Conservation (phyloP, 2,797 vertebrate species). For the Platyrinchus mystaceus region DNA sequence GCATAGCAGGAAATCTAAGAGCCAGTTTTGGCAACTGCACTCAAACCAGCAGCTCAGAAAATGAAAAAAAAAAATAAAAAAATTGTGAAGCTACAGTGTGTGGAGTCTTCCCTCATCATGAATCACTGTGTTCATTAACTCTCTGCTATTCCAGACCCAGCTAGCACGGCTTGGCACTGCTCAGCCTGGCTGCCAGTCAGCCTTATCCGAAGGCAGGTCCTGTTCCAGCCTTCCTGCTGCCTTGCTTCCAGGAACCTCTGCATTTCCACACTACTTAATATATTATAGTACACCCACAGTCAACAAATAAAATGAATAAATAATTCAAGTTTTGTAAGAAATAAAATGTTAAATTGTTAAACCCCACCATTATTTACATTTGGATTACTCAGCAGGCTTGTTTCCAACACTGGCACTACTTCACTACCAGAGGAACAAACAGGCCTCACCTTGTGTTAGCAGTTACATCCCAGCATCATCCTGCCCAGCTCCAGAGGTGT, state of each 20-base stretch:
- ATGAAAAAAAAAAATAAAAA: background rate
- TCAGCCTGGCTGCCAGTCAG: background rate
- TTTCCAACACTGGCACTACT: background rate
- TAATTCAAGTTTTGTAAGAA: slow-evolving; percentile 58
- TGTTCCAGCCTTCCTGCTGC: background rate
- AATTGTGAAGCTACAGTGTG: background rate
- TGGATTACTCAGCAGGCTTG: background rate
- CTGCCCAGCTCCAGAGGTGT: background rate
- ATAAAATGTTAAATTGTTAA: slow-evolving; percentile 39
- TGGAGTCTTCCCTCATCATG: accelerated
- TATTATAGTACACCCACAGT: slow-evolving; percentile 33
- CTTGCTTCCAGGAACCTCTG: background rate
- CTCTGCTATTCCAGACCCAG: background rate
- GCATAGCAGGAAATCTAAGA: background rate
- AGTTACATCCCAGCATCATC: background rate
- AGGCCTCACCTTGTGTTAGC: background rate
- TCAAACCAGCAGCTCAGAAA: background rate
- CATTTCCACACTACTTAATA: slow-evolving; percentile 18
- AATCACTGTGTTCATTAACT: background rate
- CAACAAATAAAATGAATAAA: slow-evolving; percentile 56
- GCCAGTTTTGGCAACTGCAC: background rate
- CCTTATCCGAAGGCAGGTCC: background rate
- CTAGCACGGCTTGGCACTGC: background rate
- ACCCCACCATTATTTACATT: slow-evolving; percentile 55
- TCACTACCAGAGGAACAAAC: background rate